Percentiles rank a stretch among this genome's conserved stretches.
Conservation (phyloP, 2,888 invertebrate genomes). For the Drosophila imparisetae region DNA sequence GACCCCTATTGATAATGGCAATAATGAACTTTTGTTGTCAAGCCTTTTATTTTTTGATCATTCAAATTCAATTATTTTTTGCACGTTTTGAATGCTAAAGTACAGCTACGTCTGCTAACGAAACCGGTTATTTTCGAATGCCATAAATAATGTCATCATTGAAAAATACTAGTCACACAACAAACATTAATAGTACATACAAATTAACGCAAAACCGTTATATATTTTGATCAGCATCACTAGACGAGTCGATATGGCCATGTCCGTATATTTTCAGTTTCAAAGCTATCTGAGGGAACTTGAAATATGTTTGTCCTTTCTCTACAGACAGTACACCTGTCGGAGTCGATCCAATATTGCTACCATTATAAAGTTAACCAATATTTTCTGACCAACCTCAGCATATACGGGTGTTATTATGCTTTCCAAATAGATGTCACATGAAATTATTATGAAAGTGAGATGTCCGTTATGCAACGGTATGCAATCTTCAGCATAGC, state of each 20-base stretch:
- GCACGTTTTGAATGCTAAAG: background rate
- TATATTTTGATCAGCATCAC: background rate
- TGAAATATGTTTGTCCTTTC: background rate
- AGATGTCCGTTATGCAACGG: background rate
- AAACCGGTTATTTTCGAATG: background rate
- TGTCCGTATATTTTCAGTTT: background rate
- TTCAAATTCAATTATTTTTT: background rate
- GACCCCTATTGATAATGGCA: background rate
- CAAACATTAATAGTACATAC: background rate
- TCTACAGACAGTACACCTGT: background rate
- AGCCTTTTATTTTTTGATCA: background rate
- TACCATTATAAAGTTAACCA: background rate
- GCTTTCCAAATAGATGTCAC: background rate
- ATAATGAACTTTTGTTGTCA: background rate
- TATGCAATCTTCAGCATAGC: background rate
- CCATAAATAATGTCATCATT: background rate
- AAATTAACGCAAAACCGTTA: background rate
- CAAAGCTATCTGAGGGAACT: background rate
- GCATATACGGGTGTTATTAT: background rate
- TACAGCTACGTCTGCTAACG: background rate
- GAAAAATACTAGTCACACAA: background rate
- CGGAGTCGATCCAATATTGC: background rate
- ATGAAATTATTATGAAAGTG: background rate
- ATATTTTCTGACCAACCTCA: background rate
- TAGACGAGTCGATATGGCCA: background rate